A percentile compares a stretch with the other conserved stretches of the same genome.
Conservation (phyloP, 2,797 vertebrate genomes). For the Lagodon rhomboides region DNA sequence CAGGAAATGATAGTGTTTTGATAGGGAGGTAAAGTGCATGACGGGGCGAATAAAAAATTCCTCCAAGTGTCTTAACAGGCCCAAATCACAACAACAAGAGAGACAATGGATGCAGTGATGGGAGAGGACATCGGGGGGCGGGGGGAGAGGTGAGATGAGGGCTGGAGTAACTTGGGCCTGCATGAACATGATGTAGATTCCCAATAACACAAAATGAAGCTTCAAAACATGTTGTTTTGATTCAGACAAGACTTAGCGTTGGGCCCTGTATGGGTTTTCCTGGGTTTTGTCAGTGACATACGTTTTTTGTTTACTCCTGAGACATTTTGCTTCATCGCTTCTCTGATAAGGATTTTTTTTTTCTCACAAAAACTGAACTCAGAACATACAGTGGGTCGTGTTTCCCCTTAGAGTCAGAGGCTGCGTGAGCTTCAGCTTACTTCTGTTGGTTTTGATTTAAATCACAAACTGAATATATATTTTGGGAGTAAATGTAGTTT, state of each 20-base stretch:
- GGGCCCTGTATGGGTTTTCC: background rate
- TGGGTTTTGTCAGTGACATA: background rate
- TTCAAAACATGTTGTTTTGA: background rate
- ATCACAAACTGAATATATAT: background rate
- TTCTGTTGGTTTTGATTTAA: too few species aligned
- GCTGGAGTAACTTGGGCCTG: conserved; percentile 8
- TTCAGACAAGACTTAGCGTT: background rate
- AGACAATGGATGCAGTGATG: background rate
- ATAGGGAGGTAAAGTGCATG: conserved; percentile 15
- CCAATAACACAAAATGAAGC: background rate
- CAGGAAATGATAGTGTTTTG: conserved; percentile 12
- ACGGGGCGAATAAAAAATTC: conserved; percentile 53
- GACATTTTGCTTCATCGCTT: background rate
- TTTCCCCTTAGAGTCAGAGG: background rate
- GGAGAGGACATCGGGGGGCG: background rate
- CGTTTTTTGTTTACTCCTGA: too few species aligned
- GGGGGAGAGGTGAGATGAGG: background rate
- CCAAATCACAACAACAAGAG: conserved; percentile 10
- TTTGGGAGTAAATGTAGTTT: background rate
- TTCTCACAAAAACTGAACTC: background rate
- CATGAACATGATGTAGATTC: conserved; percentile 18
- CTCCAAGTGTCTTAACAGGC: conserved; percentile 61
- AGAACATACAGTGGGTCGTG: background rate
- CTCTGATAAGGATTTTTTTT: background rate
- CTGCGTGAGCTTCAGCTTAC: too few species aligned